These are phyloP conservation scores for Morphnarchus princeps DNA, from an alignment of 2,113 vertebrate genomes.

Conservation along the genomic window DNA sequence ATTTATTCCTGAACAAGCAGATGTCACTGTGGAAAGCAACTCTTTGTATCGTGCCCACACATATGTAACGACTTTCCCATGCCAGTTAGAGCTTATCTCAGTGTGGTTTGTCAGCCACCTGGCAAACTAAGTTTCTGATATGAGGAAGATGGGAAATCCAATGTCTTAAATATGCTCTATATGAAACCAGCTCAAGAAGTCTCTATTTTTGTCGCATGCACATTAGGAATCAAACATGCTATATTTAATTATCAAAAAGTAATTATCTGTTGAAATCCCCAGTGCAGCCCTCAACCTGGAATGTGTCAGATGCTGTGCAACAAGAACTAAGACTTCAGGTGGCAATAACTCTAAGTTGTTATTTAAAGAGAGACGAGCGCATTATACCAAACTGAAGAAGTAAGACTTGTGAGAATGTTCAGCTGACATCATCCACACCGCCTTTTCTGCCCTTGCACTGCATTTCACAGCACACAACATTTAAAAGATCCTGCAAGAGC, in stretches of 20 bases:
- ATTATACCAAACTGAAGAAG: not conserved
- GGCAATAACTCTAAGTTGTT: not conserved
- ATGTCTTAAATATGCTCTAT: not conserved
- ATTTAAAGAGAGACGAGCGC: not conserved
- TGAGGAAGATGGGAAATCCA: not conserved
- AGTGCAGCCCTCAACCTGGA: not conserved
- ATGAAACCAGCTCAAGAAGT: not conserved
- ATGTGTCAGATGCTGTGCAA: not conserved
- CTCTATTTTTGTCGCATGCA: not conserved
- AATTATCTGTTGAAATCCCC: not conserved
- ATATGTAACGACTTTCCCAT: not conserved
- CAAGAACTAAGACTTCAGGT: not conserved
- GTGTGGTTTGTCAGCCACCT: not conserved
- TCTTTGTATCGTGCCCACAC: not conserved
- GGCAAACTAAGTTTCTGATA: not conserved
- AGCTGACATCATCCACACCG: not conserved
- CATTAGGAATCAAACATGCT: not conserved
- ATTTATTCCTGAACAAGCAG: constrained; percentile 38
- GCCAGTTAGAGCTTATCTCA: constrained; percentile 19
- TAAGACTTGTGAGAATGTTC: not conserved
- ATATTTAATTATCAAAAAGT: not conserved
- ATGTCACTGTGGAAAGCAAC: not conserved
- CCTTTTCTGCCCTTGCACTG: not conserved
- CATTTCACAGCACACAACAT: not conserved
- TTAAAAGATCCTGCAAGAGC: not conserved